Evolutionary conservation across 1,140 invertebrate genomes (phyloP).

Genomic region (Vanessa atalanta): DNA sequence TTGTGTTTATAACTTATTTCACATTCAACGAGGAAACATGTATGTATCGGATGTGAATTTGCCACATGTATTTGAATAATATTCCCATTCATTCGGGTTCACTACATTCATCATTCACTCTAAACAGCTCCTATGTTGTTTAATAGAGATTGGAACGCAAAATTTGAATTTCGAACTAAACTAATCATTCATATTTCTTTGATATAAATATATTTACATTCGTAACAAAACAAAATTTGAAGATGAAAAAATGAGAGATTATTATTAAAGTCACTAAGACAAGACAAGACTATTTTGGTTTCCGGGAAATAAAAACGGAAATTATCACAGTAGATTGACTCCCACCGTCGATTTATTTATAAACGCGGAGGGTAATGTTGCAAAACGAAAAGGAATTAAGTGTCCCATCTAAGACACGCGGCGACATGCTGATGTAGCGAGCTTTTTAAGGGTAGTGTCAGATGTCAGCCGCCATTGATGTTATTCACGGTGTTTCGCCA

Average conservation of each 20-base stretch:
- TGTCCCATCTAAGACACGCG: conserved; percentile 36
- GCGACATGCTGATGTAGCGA: conserved; percentile 45
- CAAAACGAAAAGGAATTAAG: conserved; percentile 48
- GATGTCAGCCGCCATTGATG: not conserved
- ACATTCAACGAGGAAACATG: no score
- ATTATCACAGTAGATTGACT: conserved; percentile 40
- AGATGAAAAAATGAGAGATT: not conserved
- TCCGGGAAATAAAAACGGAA: conserved; percentile 32
- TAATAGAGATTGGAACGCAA: no score
- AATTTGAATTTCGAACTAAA: no score
- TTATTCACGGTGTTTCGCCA: not conserved
- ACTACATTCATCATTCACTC: no score
- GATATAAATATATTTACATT: no score
- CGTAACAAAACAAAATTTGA: not conserved
- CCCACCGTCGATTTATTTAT: conserved; percentile 36
- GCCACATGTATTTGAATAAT: no score
- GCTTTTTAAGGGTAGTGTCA: not conserved
- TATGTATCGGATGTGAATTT: no score
- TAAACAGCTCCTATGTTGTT: no score
- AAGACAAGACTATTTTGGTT: conserved; percentile 1
- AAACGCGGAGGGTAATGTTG: conserved; percentile 44
- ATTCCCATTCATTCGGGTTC: no score
- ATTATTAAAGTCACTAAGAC: not conserved
- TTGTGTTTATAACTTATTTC: no score
- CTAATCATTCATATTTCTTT: no score